These are phyloP conservation scores for Ips nitidus DNA, from an alignment of 1,140 invertebrate species.

Conservation along the genomic window DNA sequence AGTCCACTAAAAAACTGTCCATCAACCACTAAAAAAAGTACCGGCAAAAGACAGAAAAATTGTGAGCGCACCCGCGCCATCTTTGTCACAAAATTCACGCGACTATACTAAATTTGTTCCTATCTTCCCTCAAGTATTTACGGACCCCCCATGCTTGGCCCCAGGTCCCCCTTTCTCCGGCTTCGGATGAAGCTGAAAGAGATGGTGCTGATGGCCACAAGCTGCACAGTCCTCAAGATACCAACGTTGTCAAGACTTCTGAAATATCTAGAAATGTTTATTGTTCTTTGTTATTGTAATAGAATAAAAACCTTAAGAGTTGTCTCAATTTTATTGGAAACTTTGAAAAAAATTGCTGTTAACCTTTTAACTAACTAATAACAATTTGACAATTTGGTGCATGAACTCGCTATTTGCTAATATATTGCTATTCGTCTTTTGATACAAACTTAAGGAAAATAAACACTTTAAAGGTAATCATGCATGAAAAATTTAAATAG, in stretches of 20 bases:
- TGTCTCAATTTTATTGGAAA: not conserved
- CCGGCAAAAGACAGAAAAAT: not conserved
- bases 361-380: too few relatives aligned
- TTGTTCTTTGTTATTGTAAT: not conserved
- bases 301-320: not conserved
- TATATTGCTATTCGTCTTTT: too few relatives aligned
- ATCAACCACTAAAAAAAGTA: not conserved
- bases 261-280: not conserved
- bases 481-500: too few relatives aligned
- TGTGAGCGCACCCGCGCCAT: constrained; percentile 14
- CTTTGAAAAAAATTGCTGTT: not conserved
- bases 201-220: not conserved
- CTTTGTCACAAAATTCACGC: constrained; percentile 7
- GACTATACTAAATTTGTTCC: constrained; percentile 7
- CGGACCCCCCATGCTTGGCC: constrained; percentile 3
- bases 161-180: constrained; percentile 15
- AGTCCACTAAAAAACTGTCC: constrained; percentile 8
- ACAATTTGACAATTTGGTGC: too few relatives aligned
- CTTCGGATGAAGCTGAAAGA: constrained; percentile 11
- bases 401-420: too few relatives aligned
- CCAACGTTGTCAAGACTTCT: not conserved
- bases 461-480: too few relatives aligned
- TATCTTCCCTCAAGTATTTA: constrained; percentile 5
- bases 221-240: not conserved
- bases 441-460: too few relatives aligned